phyloP scores from a whole-genome alignment of 2,888 invertebrate genomes.

The Elmis aenea region DNA sequence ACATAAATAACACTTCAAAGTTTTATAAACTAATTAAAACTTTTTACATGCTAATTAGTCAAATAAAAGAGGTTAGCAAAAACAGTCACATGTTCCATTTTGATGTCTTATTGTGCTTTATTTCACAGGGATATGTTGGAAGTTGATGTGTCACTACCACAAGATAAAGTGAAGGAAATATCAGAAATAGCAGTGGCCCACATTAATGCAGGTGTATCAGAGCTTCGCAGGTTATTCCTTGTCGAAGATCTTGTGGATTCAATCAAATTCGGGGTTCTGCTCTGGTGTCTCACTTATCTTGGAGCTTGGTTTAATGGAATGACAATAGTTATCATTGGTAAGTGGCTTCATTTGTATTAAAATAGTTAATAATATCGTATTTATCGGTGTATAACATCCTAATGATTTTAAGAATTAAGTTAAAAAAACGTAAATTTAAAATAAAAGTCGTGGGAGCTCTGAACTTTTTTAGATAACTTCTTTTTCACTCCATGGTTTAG shows the following conservation, averaged over 20 bases:
- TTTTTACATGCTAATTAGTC: no score
- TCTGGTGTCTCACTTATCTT: slow-evolving; percentile 96
- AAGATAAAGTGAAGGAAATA: slow-evolving; percentile 86
- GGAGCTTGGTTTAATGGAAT: slow-evolving; percentile 99
- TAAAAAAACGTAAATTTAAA: no score
- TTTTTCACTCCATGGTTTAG: no score
- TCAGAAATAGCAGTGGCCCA: slow-evolving; percentile 84
- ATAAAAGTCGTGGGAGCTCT: no score
- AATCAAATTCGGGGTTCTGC: slow-evolving; percentile 87
- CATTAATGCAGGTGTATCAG: slow-evolving; percentile 72
- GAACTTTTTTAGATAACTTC: no score
- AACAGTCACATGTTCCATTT: neutral
- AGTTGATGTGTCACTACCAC: slow-evolving; percentile 78
- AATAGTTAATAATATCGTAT: no score
- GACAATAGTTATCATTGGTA: slow-evolving; percentile 94
- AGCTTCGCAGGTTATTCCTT: slow-evolving; percentile 89
- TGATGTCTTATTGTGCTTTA: neutral
- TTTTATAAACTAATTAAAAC: no score
- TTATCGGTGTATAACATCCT: no score
- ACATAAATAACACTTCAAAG: no score
- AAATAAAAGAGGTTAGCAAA: neutral
- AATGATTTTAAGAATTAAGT: no score
- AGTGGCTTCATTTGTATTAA: no score
- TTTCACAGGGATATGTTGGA: slow-evolving; percentile 78
- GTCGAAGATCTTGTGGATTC: slow-evolving; percentile 96